Evolutionary conservation across 2,113 vertebrate species (phyloP), one percentile per base, ranked within the genome.

Genomic region (Hypocryptadius cinnamomeus): DNA sequence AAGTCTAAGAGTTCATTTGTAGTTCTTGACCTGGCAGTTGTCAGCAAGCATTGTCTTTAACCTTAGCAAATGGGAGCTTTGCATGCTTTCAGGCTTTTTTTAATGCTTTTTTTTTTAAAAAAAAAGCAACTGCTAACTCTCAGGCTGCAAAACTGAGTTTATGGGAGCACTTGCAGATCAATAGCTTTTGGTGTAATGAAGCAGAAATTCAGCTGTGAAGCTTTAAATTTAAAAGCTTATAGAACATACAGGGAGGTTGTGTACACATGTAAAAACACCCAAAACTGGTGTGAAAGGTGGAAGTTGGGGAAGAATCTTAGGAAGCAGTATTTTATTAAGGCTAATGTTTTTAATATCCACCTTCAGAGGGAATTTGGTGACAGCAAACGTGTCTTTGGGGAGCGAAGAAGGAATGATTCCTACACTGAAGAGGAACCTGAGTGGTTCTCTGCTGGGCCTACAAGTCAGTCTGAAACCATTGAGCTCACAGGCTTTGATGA

Each of bases 391-490:
- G 96, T 99, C 81, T 99, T 99, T 94, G 98, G 98, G 63, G 99
- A 99, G 89, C 97, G 99, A 42, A 98, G 99, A 96, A 98, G 99
- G 95, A 99, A 99, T 80, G 99, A 99, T 91, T 99, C 99, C 4
- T 99, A 99, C 89, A 99, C 98, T 25, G 99, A 99, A 87, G 99
- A 99, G 81, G 99, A 99, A 54, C 99, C 99, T 3, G 99, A 99
- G 86, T 99, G 99, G 99, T 99, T 99, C 94, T 99, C 99, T 73
- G 99, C 96, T 40, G 99, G 99, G 72, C 99, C 99, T 57, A 99
- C 99, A 23, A 99, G 99, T 96, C 99, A 99, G 95, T 99, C 99
- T 12, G 99, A 99, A 97, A 99, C 99, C 23, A 99, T 99, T 85
- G 99, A 99, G 84, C 98, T 99, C 45, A 99, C 98, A 61, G 99